A percentile compares a stretch with the other conserved stretches of the same genome.
Evolutionary conservation across 1,140 invertebrate genomes (phyloP).

Genomic region (Antheraea mylitta): DNA sequence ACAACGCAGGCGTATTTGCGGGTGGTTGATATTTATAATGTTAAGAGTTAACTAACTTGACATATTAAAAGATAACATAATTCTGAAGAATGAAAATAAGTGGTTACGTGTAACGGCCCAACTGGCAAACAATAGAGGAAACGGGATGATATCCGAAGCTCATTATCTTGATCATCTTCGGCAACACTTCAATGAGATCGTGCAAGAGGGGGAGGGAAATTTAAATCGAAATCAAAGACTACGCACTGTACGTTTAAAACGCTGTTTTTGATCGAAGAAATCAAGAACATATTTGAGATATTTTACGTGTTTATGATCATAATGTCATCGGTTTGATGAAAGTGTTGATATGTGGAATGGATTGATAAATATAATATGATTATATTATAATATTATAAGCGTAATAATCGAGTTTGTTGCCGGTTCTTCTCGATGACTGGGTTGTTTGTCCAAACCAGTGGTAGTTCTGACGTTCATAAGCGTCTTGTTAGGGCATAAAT

Average conservation of each 20-base stretch:
- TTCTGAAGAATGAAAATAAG: background rate
- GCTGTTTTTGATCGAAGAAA: background rate
- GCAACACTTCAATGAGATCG: constrained; percentile 6
- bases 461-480: no score
- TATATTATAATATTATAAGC: no score
- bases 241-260: background rate
- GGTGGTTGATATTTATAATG: no score
- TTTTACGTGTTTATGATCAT: background rate
- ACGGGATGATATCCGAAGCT: background rate
- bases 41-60: background rate
- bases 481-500: no score
- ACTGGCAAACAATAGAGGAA: constrained; percentile 7
- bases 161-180: constrained; percentile 17
- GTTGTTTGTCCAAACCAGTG: no score
- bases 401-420: no score
- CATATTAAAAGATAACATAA: background rate
- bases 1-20: no score
- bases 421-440: no score
- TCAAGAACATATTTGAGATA: background rate
- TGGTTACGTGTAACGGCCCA: background rate
- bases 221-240: background rate
- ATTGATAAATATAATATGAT: no score
- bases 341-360: background rate
- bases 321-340: background rate
- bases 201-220: background rate